These are phyloP conservation scores for Noctuana brunneofusca DNA, from an alignment of 2,888 invertebrate genomes.

Conservation along the genomic window DNA sequence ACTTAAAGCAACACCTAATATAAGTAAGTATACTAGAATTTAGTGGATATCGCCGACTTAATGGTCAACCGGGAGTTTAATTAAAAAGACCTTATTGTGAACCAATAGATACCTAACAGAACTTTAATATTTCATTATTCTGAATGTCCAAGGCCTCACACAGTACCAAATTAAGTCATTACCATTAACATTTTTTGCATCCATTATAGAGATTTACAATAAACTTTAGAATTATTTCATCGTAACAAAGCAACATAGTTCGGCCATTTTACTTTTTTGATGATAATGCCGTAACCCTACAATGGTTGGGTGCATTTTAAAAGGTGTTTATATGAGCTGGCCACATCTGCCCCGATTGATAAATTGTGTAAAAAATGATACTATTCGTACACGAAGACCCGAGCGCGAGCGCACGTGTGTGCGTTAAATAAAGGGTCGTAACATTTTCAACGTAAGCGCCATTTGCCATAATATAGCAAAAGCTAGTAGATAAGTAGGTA, in stretches of 20 bases:
- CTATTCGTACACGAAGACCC: constrained; percentile 51
- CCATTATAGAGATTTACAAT: constrained; percentile 9
- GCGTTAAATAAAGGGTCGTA: constrained; percentile 27
- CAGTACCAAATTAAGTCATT: constrained; percentile 11
- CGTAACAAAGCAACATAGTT: constrained; percentile 20
- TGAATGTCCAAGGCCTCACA: not conserved
- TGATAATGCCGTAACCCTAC: constrained; percentile 77
- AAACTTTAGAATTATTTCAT: constrained; percentile 11
- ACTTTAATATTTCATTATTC: too few species aligned
- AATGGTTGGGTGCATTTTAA: constrained; percentile 71
- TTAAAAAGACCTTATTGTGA: too few species aligned
- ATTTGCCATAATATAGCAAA: not conserved
- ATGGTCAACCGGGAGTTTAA: too few species aligned
- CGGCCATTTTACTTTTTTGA: constrained; percentile 49
- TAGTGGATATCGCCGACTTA: too few species aligned
- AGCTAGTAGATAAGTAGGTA: not conserved
- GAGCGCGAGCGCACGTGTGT: constrained; percentile 45
- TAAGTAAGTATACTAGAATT: too few species aligned
- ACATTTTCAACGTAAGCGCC: not conserved
- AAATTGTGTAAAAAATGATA: constrained; percentile 76
- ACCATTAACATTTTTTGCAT: constrained; percentile 7
- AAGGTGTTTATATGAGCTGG: constrained; percentile 74
- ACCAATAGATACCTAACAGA: too few species aligned
- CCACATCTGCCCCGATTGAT: constrained; percentile 78
- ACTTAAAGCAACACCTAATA: too few species aligned